Evolutionary conservation across 2,797 vertebrate species (phyloP).

Genomic region (Pangasius mekongensis): DNA sequence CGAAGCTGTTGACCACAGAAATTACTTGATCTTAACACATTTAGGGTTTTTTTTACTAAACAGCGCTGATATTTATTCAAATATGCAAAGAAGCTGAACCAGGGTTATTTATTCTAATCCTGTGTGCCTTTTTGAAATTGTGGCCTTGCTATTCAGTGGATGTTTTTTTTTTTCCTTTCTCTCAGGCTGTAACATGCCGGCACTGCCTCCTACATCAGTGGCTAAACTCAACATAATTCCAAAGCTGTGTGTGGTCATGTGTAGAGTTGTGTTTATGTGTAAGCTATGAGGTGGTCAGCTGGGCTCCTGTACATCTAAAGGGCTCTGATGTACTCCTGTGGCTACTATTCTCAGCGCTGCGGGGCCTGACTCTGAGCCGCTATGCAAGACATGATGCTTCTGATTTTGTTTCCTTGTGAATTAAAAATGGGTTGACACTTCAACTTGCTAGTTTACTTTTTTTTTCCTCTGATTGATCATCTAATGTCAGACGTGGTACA

Average conservation of each 20-base stretch:
- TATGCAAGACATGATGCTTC: slow-evolving; percentile 35
- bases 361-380: slow-evolving; percentile 32
- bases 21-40: slow-evolving; percentile 50
- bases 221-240: slow-evolving; percentile 22
- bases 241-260: slow-evolving; percentile 38
- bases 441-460: background rate
- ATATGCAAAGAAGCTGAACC: slow-evolving; percentile 71
- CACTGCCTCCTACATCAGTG: background rate
- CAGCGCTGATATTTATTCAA: slow-evolving; percentile 76
- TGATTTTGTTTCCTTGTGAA: slow-evolving; percentile 40
- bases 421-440: slow-evolving; percentile 44
- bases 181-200: slow-evolving; percentile 34
- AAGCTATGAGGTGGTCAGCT: slow-evolving; percentile 13
- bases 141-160: slow-evolving; percentile 34
- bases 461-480: background rate
- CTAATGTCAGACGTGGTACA: background rate
- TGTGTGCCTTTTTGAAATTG: slow-evolving; percentile 65
- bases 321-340: slow-evolving; percentile 1
- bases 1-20: slow-evolving; percentile 61
- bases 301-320: slow-evolving; percentile 7
- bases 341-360: background rate
- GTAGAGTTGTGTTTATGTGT: slow-evolving; percentile 13
- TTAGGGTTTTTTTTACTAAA: slow-evolving; percentile 60
- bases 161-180: background rate
- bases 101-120: slow-evolving; percentile 55